Conservation (phyloP, 2,113 vertebrate species). For the Leucoraja erinaceus region DNA sequence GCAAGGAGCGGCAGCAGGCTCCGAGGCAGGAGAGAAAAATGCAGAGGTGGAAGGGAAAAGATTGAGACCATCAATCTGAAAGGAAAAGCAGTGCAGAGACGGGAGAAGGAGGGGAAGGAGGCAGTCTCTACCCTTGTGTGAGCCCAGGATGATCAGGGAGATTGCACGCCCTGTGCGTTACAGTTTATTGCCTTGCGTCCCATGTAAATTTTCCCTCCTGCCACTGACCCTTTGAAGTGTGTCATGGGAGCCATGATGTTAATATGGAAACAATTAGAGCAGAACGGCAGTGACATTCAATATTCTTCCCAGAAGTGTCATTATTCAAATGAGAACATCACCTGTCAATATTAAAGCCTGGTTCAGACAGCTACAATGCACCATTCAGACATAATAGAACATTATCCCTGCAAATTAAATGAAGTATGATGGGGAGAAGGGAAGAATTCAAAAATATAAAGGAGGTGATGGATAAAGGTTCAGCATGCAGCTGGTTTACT, state of each 20-base stretch:
- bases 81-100: neutral
- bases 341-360: neutral
- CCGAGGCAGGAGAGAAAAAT: neutral
- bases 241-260: constrained; percentile 20
- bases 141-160: neutral
- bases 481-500: neutral
- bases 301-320: constrained; percentile 1
- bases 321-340: constrained; percentile 32
- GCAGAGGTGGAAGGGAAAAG: neutral
- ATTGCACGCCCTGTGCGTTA: neutral
- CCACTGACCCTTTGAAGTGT: neutral
- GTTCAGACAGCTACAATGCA: constrained; percentile 26
- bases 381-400: neutral
- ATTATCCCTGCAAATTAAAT: neutral
- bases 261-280: constrained; percentile 31
- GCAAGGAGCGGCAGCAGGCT: neutral
- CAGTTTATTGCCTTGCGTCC: constrained; percentile 16
- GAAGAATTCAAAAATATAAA: neutral
- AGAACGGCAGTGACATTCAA: neutral
- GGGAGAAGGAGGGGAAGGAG: neutral
- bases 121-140: neutral
- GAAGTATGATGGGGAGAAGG: neutral
- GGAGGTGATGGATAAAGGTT: neutral
- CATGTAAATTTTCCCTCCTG: constrained; percentile 7
- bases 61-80: neutral